Conservation (phyloP, 1,140 invertebrate species). For the Meloidogyne hapla region DNA sequence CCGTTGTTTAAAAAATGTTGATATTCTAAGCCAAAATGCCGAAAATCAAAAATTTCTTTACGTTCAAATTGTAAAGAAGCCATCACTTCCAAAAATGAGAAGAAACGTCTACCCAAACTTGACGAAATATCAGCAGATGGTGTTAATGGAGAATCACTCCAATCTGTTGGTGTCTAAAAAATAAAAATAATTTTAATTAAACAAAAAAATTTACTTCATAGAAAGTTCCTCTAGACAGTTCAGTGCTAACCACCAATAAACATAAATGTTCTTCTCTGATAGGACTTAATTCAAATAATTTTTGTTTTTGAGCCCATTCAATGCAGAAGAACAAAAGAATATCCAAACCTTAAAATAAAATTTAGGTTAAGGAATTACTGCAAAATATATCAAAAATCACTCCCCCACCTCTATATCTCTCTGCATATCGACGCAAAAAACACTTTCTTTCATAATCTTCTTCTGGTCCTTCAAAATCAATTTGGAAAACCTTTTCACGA, state of each 20-base stretch:
- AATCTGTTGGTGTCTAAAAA: constrained; percentile 8
- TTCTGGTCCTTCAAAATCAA: background rate
- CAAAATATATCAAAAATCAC: background rate
- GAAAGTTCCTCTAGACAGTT: constrained; percentile 4
- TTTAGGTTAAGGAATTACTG: too few relatives aligned
- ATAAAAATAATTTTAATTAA: background rate
- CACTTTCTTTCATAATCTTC: background rate
- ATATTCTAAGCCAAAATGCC: constrained; percentile 17
- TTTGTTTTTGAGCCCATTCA: constrained; percentile 22
- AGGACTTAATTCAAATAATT: constrained; percentile 20
- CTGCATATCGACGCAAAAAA: background rate
- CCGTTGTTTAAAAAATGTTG: constrained; percentile 15
- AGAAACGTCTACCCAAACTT: constrained; percentile 25
- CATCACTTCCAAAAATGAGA: constrained; percentile 27
- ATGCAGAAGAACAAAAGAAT: constrained; percentile 34
- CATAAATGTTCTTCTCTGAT: constrained; percentile 30
- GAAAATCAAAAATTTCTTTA: constrained; percentile 15
- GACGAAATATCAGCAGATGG: background rate
- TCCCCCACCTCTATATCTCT: constrained; percentile 3
- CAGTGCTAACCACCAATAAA: constrained; percentile 18
- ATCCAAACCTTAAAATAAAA: constrained; percentile 33
- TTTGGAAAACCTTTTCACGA: background rate
- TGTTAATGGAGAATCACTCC: background rate
- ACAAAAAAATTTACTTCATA: constrained; percentile 2
- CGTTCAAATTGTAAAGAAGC: constrained; percentile 31